Evolutionary conservation across 2,797 vertebrate species (phyloP).

Genomic region (Petrocephalus schoutedeni): DNA sequence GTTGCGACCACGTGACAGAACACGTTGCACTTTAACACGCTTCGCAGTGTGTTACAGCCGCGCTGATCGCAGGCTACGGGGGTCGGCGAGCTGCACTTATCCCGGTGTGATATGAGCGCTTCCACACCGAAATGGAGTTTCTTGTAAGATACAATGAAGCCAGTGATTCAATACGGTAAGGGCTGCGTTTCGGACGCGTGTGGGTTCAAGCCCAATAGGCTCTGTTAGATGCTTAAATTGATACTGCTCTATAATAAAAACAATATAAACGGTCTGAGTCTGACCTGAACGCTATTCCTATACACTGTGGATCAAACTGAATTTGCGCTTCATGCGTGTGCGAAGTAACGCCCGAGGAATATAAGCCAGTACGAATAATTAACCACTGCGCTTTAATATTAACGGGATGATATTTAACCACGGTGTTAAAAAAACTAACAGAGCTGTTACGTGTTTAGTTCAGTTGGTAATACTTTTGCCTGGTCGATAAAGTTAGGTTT

Average conservation of each 20-base stretch:
- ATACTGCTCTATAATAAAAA: background rate
- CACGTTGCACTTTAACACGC: conserved; percentile 3
- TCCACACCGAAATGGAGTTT: conserved; percentile 12
- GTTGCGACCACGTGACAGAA: background rate
- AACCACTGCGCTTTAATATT: background rate
- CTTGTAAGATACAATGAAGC: conserved; percentile 22
- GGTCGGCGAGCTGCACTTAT: background rate
- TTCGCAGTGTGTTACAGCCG: background rate
- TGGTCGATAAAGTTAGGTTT: background rate
- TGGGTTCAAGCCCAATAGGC: background rate
- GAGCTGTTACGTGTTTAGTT: background rate
- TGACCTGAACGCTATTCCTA: background rate
- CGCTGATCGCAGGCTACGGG: background rate
- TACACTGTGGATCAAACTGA: background rate
- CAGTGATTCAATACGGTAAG: conserved; percentile 26
- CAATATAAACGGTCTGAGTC: background rate
- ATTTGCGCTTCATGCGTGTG: background rate
- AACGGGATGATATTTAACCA: background rate
- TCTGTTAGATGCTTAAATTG: background rate
- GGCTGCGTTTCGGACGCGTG: background rate
- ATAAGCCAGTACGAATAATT: background rate
- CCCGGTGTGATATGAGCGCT: background rate
- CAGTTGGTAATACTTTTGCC: background rate
- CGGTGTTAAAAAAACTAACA: background rate
- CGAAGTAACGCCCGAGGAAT: background rate